Evolutionary conservation across 1,140 invertebrate genomes (phyloP), one percentile per base, ranked within the genome.

Genomic region (Ips typographus): DNA sequence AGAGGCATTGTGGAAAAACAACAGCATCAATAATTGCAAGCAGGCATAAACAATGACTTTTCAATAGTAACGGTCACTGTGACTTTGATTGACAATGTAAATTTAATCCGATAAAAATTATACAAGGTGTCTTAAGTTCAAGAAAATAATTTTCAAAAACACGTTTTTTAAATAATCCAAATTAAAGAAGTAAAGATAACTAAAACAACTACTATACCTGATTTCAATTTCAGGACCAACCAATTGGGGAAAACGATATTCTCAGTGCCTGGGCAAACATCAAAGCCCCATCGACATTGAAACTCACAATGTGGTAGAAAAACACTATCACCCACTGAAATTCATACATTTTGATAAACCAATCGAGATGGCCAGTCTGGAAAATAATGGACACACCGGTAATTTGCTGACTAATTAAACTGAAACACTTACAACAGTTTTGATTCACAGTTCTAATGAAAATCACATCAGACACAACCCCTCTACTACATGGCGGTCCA

Each of bases 221-320:
- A 22, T 22, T 22, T 22, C 22, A 22, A 22, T 22, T 73, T 65
- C 72, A 91, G 91, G 90, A 71, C 91, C 91, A 2, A 80, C 78
- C 1, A 82, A 88, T 72, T 93, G 91, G 91, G 84, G 86, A 3
- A 84, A 90, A 40, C 80, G 86, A 1, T 92, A 85, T 73, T 77
- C 85, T 2, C 83, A 85, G 36, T 93, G 91, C 73, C 81, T 86
- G 36, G 91, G 91, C 36, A 92, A 92, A 79, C 87, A 89, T 74
- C 92, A 94, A 76, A 93, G 91, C 60, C 92, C 92, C 0, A 94
- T 94, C 51, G 89, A 94, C 75, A 94, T 94, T 59, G 85, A 90
- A 71, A 84, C 89, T 43, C 84, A 89, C 2, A 80, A 83, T n/a
- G 89, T 91, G 2, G 84, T 83, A 55, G 81, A 82, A 56, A 82